Percentiles rank a stretch among this genome's conserved stretches.
These are phyloP conservation scores for Nymphalis io DNA, from an alignment of 1,140 invertebrate genomes.

Conservation along the genomic window DNA sequence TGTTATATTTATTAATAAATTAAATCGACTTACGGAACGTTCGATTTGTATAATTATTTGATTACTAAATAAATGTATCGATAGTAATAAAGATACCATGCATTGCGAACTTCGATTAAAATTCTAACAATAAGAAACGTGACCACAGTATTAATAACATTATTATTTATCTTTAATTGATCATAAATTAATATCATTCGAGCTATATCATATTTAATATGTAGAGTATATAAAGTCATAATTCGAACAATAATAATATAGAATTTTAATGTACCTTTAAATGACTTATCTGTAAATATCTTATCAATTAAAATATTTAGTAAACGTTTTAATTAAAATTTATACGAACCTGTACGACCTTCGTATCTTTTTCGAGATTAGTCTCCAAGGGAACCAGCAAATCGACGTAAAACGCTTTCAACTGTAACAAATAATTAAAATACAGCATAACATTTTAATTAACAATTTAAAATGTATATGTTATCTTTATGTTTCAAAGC, in stretches of 20 bases:
- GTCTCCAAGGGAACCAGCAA: slow-evolving; percentile 94
- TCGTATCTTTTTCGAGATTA: slow-evolving; percentile 95
- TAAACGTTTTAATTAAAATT: too few species aligned
- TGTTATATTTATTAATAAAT: too few species aligned
- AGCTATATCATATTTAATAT: too few species aligned
- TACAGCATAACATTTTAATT: slow-evolving; percentile 37
- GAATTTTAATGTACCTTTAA: too few species aligned
- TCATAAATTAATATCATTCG: neutral
- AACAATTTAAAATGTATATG: slow-evolving; percentile 25
- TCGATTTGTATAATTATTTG: neutral
- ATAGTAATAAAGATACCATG: neutral
- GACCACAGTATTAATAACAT: neutral
- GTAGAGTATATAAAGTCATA: too few species aligned
- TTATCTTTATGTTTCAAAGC: too few species aligned
- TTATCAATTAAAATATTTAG: too few species aligned
- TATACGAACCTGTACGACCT: slow-evolving; percentile 91
- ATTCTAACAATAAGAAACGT: slow-evolving; percentile 5
- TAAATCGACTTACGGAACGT: too few species aligned
- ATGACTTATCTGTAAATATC: too few species aligned
- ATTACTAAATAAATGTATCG: neutral
- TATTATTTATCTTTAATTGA: neutral
- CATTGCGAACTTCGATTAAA: neutral
- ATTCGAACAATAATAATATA: too few species aligned
- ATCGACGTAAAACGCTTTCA: slow-evolving; percentile 97
- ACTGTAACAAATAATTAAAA: slow-evolving; percentile 82